These are phyloP conservation scores for Piscicola geometra DNA, from an alignment of 2,888 invertebrate species.

Conservation along the genomic window DNA sequence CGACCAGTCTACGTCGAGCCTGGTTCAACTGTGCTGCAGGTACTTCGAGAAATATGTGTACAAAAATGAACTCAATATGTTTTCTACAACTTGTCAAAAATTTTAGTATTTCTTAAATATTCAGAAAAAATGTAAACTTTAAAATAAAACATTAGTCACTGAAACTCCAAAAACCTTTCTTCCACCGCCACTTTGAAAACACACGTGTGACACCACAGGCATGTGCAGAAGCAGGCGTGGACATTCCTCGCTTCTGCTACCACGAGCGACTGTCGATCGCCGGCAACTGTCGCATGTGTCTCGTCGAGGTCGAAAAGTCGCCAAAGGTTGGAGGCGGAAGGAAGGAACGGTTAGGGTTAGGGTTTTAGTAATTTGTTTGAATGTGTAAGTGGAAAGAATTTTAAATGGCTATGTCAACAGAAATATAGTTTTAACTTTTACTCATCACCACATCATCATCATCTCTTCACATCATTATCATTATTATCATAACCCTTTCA, in stretches of 20 bases:
- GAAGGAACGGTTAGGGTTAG: background rate
- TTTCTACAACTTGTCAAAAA: background rate
- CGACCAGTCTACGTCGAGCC: constrained; percentile 87
- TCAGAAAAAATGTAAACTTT: background rate
- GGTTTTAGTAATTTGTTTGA: too few relatives aligned
- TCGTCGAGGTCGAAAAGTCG: constrained; percentile 97
- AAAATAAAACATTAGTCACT: too few relatives aligned
- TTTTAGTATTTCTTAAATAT: background rate
- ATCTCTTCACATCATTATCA: too few relatives aligned
- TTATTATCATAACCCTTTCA: too few relatives aligned
- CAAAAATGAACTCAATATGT: background rate
- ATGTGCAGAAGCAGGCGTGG: constrained; percentile 87
- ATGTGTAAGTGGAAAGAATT: too few relatives aligned
- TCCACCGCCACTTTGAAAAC: background rate
- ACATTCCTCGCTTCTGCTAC: constrained; percentile 98
- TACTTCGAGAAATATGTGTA: constrained; percentile 52
- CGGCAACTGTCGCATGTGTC: constrained; percentile 98
- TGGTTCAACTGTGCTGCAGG: constrained; percentile 93
- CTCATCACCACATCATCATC: too few relatives aligned
- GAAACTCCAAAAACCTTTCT: too few relatives aligned
- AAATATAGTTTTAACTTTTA: too few relatives aligned
- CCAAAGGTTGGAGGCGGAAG: constrained; percentile 64
- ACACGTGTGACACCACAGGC: constrained; percentile 62
- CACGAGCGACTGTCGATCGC: constrained; percentile 96
- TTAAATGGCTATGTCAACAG: too few relatives aligned